These are phyloP conservation scores for Homarus gammarus DNA, from an alignment of 2,888 invertebrate genomes.

Conservation along the genomic window DNA sequence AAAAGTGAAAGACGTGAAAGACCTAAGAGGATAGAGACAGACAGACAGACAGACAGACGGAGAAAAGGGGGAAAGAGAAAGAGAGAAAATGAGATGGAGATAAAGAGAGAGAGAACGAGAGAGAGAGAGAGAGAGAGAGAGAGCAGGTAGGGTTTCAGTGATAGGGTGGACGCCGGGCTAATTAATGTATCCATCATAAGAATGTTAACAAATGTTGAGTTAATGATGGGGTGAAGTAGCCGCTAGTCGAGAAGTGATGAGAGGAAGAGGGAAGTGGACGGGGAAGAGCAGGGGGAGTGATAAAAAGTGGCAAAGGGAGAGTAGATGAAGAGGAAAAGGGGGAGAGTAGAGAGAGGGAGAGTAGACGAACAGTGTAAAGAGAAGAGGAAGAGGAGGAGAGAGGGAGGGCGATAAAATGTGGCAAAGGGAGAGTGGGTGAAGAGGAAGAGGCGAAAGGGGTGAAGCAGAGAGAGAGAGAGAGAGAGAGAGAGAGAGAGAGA, in stretches of 20 bases:
- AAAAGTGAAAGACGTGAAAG: neutral
- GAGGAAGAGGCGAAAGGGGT: neutral
- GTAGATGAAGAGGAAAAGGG: no score
- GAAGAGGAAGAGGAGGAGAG: neutral
- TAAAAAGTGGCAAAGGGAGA: neutral
- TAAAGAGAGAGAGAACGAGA: neutral
- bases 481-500: neutral
- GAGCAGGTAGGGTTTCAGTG: neutral
- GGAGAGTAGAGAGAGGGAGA: neutral
- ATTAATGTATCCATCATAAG: conserved; percentile 44
- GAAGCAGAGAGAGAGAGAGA: neutral
- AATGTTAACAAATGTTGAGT: conserved; percentile 43
- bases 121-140: neutral
- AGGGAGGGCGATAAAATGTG: neutral
- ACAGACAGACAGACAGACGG: conserved; percentile 27
- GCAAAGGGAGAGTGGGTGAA: neutral
- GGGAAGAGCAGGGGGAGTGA: neutral
- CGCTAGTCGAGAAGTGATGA: neutral
- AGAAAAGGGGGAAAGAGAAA: neutral
- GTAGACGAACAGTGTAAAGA: neutral
- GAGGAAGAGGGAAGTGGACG: neutral
- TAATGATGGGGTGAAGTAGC: conserved; percentile 30
- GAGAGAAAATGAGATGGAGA: neutral
- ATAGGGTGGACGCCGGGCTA: neutral
- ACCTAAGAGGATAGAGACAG: conserved; percentile 27